Percentiles rank a stretch among this genome's conserved stretches.
phyloP scores from a whole-genome alignment of 1,140 invertebrate species.

The Zaprionus taronus region DNA sequence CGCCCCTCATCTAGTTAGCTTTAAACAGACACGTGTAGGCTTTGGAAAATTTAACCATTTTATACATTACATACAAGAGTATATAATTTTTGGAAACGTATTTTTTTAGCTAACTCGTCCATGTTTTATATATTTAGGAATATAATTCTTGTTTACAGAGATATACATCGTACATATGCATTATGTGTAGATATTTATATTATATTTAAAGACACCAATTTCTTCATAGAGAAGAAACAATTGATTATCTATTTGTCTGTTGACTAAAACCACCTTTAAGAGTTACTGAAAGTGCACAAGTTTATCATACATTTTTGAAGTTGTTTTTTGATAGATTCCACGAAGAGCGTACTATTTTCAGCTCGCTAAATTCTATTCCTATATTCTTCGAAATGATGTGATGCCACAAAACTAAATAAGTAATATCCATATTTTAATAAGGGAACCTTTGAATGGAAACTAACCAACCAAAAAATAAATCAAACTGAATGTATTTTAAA shows the following conservation, averaged over 20 bases:
- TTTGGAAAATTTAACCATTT: constrained; percentile 51
- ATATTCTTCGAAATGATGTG: constrained; percentile 67
- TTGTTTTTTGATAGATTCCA: constrained; percentile 37
- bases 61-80: constrained; percentile 45
- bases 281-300: constrained; percentile 44
- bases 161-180: neutral
- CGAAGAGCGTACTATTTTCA: constrained; percentile 17
- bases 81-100: constrained; percentile 62
- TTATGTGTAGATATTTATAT: constrained; percentile 20
- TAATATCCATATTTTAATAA: constrained; percentile 70
- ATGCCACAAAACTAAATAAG: constrained; percentile 52
- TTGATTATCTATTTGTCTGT: constrained; percentile 31
- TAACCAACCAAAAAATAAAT: constrained; percentile 14
- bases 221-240: constrained; percentile 7
- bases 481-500: constrained; percentile 38
- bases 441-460: constrained; percentile 27
- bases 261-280: constrained; percentile 35
- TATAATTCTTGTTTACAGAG: constrained; percentile 45
- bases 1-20: constrained; percentile 72
- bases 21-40: constrained; percentile 32
- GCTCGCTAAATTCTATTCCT: constrained; percentile 37
- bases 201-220: constrained; percentile 23
- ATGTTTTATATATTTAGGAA: constrained; percentile 73
- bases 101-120: constrained; percentile 58
- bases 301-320: constrained; percentile 34